phyloP scores from a whole-genome alignment of 2,888 invertebrate genomes.

The Drosophila merina region DNA sequence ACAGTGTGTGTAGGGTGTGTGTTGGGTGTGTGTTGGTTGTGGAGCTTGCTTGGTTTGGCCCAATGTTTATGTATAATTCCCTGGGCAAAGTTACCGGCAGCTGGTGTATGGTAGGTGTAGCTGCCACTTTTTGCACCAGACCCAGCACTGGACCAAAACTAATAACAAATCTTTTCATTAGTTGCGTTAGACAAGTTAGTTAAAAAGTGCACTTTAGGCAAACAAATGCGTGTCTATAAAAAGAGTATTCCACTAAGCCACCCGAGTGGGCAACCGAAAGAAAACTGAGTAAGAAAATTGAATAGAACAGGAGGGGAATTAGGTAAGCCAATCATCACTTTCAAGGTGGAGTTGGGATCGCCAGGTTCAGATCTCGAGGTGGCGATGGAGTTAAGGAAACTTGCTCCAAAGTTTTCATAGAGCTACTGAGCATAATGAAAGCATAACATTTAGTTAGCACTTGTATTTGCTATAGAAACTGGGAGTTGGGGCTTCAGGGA shows the following conservation, averaged over 20 bases:
- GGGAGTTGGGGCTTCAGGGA: not conserved
- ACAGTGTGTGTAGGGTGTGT: slow-evolving; percentile 6
- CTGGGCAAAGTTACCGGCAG: slow-evolving; percentile 50
- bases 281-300: slow-evolving; percentile 16
- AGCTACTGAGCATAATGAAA: slow-evolving; percentile 70
- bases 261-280: slow-evolving; percentile 5
- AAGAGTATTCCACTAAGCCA: slow-evolving; percentile 11
- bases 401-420: slow-evolving; percentile 32
- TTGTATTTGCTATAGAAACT: slow-evolving; percentile 63
- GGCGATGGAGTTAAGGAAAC: slow-evolving; percentile 36
- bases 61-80: slow-evolving; percentile 53
- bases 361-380: slow-evolving; percentile 13
- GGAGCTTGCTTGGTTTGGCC: slow-evolving; percentile 24
- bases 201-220: slow-evolving; percentile 72
- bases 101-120: slow-evolving; percentile 11
- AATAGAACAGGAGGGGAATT: slow-evolving; percentile 30
- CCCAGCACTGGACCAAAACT: slow-evolving; percentile 49
- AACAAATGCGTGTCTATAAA: slow-evolving; percentile 60
- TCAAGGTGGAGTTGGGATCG: slow-evolving; percentile 6
- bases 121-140: slow-evolving; percentile 60
- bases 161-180: slow-evolving; percentile 79
- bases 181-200: slow-evolving; percentile 79
- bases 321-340: slow-evolving; percentile 66
- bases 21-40: not conserved
- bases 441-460: slow-evolving; percentile 80